These are phyloP conservation scores for Neodiprion lecontei DNA, from an alignment of 1,140 invertebrate species.

Conservation along the genomic window DNA sequence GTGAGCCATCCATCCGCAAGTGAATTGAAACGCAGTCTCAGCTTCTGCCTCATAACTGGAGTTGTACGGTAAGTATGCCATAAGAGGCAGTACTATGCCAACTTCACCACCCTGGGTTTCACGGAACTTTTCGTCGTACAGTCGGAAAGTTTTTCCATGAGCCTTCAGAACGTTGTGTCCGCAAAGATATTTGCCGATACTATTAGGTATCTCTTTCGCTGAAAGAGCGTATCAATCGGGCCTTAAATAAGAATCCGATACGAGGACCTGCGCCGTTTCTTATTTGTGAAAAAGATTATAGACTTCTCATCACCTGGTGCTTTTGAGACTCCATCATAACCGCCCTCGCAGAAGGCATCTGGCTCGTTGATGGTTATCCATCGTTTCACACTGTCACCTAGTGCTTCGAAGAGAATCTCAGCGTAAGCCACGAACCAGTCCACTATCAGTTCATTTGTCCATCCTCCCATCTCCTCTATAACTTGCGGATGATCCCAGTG, in stretches of 20 bases:
- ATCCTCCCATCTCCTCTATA: constrained; percentile 68
- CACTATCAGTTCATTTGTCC: constrained; percentile 65
- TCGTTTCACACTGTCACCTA: constrained; percentile 56
- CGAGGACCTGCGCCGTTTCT: constrained; percentile 56
- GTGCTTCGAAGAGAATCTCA: constrained; percentile 57
- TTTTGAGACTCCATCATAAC: constrained; percentile 32
- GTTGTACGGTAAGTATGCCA: constrained; percentile 30
- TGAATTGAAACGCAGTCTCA: constrained; percentile 47
- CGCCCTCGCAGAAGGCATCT: constrained; percentile 46
- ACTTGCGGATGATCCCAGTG: constrained; percentile 73
- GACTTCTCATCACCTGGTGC: constrained; percentile 28
- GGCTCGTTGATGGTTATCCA: constrained; percentile 63
- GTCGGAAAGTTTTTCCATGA: constrained; percentile 57
- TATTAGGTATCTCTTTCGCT: constrained; percentile 47
- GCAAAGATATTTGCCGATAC: constrained; percentile 61
- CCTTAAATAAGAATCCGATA: neutral
- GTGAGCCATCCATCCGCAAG: constrained; percentile 69
- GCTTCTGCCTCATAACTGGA: constrained; percentile 28
- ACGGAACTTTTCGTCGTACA: constrained; percentile 71
- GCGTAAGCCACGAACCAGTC: constrained; percentile 66
- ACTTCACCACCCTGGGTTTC: constrained; percentile 63
- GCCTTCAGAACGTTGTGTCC: constrained; percentile 63
- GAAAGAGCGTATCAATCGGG: constrained; percentile 32
- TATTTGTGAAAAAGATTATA: constrained; percentile 32
- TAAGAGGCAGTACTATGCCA: constrained; percentile 33